Evolutionary conservation across 2,888 invertebrate species (phyloP).

Genomic region (Cryptus armator): DNA sequence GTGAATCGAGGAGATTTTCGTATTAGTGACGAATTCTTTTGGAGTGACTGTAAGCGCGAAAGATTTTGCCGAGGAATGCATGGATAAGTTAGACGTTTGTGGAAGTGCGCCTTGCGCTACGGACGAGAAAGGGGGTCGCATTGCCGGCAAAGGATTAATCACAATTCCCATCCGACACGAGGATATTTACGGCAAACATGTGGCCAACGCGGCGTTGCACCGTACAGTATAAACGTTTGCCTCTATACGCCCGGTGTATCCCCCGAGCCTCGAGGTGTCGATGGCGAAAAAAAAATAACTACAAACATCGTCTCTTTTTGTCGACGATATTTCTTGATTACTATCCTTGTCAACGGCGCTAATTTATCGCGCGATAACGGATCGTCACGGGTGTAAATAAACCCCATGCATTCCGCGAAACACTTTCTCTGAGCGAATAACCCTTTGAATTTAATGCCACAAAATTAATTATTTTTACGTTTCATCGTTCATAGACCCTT

Average conservation of each 20-base stretch:
- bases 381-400: not conserved
- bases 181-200: constrained; percentile 57
- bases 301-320: not conserved
- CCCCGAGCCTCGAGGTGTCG: not conserved
- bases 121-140: not conserved
- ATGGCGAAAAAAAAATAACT: constrained; percentile 10
- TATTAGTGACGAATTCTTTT: too few species aligned
- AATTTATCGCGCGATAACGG: constrained; percentile 50
- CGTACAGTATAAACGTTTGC: not conserved
- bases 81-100: too few species aligned
- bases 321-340: constrained; percentile 20
- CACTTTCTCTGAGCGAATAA: not conserved
- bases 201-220: constrained; percentile 38
- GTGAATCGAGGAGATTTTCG: too few species aligned
- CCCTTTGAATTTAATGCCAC: constrained; percentile 3
- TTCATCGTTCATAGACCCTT: not conserved
- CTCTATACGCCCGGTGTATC: not conserved
- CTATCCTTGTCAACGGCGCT: not conserved
- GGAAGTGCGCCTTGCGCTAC: not conserved
- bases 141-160: constrained; percentile 36
- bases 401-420: not conserved
- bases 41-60: too few species aligned
- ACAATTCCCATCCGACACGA: constrained; percentile 32
- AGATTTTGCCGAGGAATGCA: too few species aligned
- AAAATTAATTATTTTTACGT: constrained; percentile 20